A percentile compares a stretch with the other conserved stretches of the same genome.
Evolutionary conservation across 2,888 invertebrate genomes (phyloP).

Genomic region (Erebia palarica): DNA sequence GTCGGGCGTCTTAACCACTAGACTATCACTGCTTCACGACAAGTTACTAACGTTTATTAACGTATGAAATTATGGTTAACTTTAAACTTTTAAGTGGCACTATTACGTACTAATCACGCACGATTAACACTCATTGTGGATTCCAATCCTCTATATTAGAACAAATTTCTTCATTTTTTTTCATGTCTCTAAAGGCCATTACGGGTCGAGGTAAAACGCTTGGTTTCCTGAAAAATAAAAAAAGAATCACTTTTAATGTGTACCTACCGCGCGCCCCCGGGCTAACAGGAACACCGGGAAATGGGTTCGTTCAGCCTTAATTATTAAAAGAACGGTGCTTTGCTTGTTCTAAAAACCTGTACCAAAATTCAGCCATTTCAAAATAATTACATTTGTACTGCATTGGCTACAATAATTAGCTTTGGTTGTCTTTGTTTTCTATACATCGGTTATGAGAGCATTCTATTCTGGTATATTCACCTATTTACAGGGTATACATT

Average conservation of each 20-base stretch:
- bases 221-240: slow-evolving; percentile 28
- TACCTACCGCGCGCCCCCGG: slow-evolving; percentile 20
- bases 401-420: slow-evolving; percentile 12
- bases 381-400: slow-evolving; percentile 16
- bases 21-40: no score
- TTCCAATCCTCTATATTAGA: neutral
- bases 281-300: slow-evolving; percentile 24
- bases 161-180: slow-evolving; percentile 18
- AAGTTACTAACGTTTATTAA: no score
- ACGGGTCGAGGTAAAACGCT: slow-evolving; percentile 26
- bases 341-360: slow-evolving; percentile 20
- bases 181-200: slow-evolving; percentile 23
- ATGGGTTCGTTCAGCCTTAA: slow-evolving; percentile 25
- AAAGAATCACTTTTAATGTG: slow-evolving; percentile 31
- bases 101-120: no score
- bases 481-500: no score
- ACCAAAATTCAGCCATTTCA: slow-evolving; percentile 13
- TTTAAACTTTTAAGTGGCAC: no score
- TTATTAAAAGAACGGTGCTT: slow-evolving; percentile 29
- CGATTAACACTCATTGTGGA: neutral
- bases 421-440: slow-evolving; percentile 2
- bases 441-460: neutral
- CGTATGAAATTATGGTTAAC: no score
- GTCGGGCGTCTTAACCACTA: no score
- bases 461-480: no score